A percentile compares a stretch with the other conserved stretches of the same genome.
phyloP scores from a whole-genome alignment of 2,797 vertebrate genomes.

The Glyptemys insculpta region DNA sequence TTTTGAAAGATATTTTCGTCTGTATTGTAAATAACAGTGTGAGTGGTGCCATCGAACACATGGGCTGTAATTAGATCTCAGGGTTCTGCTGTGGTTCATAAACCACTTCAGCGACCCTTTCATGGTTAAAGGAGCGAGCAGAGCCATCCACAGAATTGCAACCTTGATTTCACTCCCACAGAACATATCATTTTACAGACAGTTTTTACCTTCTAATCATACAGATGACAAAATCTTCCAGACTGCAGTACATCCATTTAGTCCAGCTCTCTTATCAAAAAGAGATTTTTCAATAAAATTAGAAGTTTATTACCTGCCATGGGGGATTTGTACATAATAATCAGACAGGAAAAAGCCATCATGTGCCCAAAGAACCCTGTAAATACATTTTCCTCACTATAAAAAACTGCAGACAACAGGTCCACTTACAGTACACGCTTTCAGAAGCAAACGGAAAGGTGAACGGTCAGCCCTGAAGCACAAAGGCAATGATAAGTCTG shows the following conservation, averaged over 20 bases:
- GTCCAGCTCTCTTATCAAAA: not conserved
- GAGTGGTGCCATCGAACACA: not conserved
- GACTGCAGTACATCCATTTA: not conserved
- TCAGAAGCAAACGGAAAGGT: slow-evolving; percentile 5
- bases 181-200: not conserved
- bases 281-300: not conserved
- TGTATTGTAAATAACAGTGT: not conserved
- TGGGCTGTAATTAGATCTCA: not conserved
- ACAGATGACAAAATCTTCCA: not conserved
- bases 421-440: slow-evolving; percentile 20
- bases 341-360: slow-evolving; percentile 2
- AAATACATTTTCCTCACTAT: not conserved
- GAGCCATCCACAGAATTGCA: not conserved
- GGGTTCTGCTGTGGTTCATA: not conserved
- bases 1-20: not conserved
- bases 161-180: not conserved
- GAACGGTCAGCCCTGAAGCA: not conserved
- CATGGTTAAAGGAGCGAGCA: not conserved
- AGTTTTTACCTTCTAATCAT: not conserved
- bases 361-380: not conserved
- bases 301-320: not conserved
- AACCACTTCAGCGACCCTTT: not conserved
- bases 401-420: not conserved
- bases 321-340: not conserved
- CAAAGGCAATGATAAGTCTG: slow-evolving; percentile 13